These are phyloP conservation scores for Bactericera cockerelli DNA, from an alignment of 1,140 invertebrate species.

Conservation along the genomic window DNA sequence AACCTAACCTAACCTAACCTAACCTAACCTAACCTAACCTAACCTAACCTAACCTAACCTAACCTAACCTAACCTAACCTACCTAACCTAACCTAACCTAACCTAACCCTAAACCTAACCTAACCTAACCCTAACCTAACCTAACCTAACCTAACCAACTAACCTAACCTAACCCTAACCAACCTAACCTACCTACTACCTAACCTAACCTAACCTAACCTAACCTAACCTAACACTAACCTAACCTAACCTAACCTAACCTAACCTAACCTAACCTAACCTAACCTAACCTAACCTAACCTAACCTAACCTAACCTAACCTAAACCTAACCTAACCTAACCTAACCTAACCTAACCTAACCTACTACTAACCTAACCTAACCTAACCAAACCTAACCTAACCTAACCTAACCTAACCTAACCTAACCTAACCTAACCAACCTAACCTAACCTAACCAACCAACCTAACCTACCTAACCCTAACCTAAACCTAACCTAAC, in stretches of 20 bases:
- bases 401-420: constrained; percentile 27
- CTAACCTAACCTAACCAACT: constrained; percentile 20
- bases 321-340: constrained; percentile 23
- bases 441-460: constrained; percentile 28
- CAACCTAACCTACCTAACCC: constrained; percentile 27
- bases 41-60: constrained; percentile 14
- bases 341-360: constrained; percentile 22
- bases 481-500: constrained; percentile 26
- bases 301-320: constrained; percentile 28
- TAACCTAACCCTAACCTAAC: constrained; percentile 21
- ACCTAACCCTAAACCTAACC: constrained; percentile 21
- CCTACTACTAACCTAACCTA: constrained; percentile 22
- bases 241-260: constrained; percentile 22
- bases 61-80: constrained; percentile 20
- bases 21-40: constrained; percentile 18
- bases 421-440: constrained; percentile 28
- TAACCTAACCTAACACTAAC: too few relatives aligned
- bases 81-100: constrained; percentile 20
- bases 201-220: constrained; percentile 19
- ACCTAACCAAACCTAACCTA: constrained; percentile 11
- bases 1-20: constrained; percentile 21
- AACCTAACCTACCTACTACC: constrained; percentile 17
- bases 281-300: constrained; percentile 23
- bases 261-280: constrained; percentile 22
- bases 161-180: constrained; percentile 19